Base-by-base conservation (phyloP, 1,140 invertebrate species). In the Diplogasteroides magnus region DNA sequence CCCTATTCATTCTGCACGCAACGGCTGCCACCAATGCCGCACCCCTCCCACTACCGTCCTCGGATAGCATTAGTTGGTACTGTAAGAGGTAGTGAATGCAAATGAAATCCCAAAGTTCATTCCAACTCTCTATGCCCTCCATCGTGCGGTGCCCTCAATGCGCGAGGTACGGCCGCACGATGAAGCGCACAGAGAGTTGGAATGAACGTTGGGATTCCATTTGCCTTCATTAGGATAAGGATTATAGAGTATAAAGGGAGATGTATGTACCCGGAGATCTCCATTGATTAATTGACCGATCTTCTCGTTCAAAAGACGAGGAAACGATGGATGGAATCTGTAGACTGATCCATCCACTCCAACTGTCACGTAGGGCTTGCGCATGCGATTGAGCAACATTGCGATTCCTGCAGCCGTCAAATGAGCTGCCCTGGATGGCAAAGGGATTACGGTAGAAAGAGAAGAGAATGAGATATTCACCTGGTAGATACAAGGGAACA, bases 321-420 rank as follows among this genome's bases (percentile, higher is more conserved):
- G 92, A 86, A 99, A 98, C 84, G 94, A 90, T 0, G 96, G 96
- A 85, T 99, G 97, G 87, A 91, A 98, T 77, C 94, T 88, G 85
- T 98, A 99, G 0, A 99, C 91, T 27, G 94, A 97, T 25, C 97
- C 97, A 85, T 99, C 97, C 72, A 99, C 91, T 61, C 93, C 97
- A 19, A 99, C 91, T 0, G 94, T 96, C 1, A 97, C 91, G 71
- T 89, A 88, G 3, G 90, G 88, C 77, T 94, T 89, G 27, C 88
- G 87, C 87, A 85, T 91, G 84, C 84, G 82, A 74, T 89, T 88
- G 64, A 93, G 77, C 23, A 93, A 77, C 29, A 86, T 85, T 55
- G 90, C 87, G 58, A 91, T 86, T 82, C 90, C 94, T 61, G 93
- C 91, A 15, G 93, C 92, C 15, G 91, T 91, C n/a, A 99, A 84